Evolutionary conservation across 2,888 invertebrate genomes (phyloP), one percentile per base, ranked within the genome.

Genomic region (Tetragonula carbonaria): DNA sequence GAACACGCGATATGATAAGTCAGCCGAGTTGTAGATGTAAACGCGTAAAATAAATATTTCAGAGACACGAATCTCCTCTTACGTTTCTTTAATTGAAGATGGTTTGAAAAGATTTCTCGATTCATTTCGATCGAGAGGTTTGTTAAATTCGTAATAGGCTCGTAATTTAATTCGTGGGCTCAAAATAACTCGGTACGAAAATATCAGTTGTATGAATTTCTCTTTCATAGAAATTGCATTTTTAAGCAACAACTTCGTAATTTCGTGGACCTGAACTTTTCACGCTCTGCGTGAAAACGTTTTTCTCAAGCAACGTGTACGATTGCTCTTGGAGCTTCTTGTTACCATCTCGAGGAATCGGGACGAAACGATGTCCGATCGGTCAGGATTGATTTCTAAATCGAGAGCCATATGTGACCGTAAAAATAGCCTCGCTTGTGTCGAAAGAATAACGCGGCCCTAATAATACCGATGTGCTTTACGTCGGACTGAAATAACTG

Each of bases 241-340:
- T 45, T 45, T 38, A 8, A 38, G 38, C 38, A 6, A 38, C 6
- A 38, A 38, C 38, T 38, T 38, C 38, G 38, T 8, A 38, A 8
- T 38, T 8, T 8, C 38, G 8, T 38, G 38, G 8, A 45, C 8
- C 45, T 45, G 45, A 45, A 45, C 45, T 45, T 11, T 45, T 28
- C 28, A 33, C 53, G 3, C 18, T 70, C 18, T 0, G 18, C 6
- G 16, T 14, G 14, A 11, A 13, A 18, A n/a, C 11, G 11, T 4
- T 66, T 45, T 16, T 55, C 75, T 45, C 83, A 70, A 83, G 83
- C 83, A 83, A 81, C 76, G 82, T 76, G 83, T 73, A 76, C 82
- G 59, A 62, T 23, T 5, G 8, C 5, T 21, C 13, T 45, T 45
- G 45, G 18, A n/a, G 50, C 18, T 13, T 45, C 5, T 13, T 18